Evolutionary conservation across 2,797 vertebrate species (phyloP).

Genomic region (Hafferia zeledoni): DNA sequence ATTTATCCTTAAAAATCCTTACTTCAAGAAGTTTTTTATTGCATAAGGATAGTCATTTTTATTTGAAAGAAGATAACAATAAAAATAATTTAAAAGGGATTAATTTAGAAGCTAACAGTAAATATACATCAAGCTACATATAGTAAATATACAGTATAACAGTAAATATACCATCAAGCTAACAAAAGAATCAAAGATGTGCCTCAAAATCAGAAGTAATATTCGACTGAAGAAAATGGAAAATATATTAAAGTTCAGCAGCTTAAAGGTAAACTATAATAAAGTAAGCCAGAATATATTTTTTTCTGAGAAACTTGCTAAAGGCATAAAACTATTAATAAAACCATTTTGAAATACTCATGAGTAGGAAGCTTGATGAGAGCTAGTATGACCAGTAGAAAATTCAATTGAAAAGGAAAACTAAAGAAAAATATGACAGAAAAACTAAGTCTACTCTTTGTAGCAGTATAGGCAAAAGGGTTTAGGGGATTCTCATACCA

Average conservation of each 20-base stretch:
- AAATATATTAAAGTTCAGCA: neutral
- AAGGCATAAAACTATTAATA: neutral
- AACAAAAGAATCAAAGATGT: neutral
- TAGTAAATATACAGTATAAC: too few relatives aligned
- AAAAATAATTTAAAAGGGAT: neutral
- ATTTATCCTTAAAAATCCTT: neutral
- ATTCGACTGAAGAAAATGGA: neutral
- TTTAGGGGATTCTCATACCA: neutral
- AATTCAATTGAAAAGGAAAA: neutral
- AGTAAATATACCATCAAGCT: neutral
- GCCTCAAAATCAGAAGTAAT: neutral
- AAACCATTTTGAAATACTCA: neutral
- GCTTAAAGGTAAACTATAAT: neutral
- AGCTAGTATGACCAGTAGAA: neutral
- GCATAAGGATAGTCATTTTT: neutral
- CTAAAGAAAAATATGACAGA: neutral
- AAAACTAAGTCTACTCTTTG: neutral
- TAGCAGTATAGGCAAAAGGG: neutral
- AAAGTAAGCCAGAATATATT: neutral
- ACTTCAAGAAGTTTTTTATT: neutral
- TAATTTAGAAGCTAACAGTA: neutral
- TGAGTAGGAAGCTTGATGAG: neutral
- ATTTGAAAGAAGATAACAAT: neutral
- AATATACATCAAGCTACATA: neutral
- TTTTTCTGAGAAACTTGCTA: neutral